Base-by-base conservation (phyloP, 2,888 invertebrate genomes). In the Drosophila nr. perissopoda region DNA sequence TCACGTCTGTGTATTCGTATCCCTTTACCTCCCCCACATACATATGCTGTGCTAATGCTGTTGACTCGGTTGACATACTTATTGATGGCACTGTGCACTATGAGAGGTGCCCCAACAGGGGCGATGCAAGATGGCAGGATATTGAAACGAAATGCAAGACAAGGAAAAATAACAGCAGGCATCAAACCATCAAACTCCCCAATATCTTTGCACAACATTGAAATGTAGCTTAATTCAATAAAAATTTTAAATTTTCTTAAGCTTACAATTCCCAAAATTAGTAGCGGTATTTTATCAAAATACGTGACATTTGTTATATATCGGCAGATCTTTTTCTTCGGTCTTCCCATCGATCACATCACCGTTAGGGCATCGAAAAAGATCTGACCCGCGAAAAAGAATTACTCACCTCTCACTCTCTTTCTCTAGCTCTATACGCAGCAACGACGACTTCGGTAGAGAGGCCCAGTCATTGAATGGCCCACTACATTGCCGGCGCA, bases 61-160 rank as follows among this genome's bases (percentile, higher is more conserved):
- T 79, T 82, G 74, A 83, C 74, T 70, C 67, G 72, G 52, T 82
- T 84, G 88, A 85, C 82, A 83, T 85, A 83, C 82, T 85, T 82
- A 82, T 85, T 74, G 82, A 85, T 82, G 73, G 68, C 76, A 76
- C 79, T 79, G 77, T 83, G 71, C 66, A 66, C 11, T 21, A 21
- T 13, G 3, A 21, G 6, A 46, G 21, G 57, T 11, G 64, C 31
- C 64, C 48, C 53, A 6, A 33, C 7, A 42, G 29, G 42, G 29
- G 21, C 25, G 63, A n/a, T 53, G 61, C 48, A 29, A 63, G 40
- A 27, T 71, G 64, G 64, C 42, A 61, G 76, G 61, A 71, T 70
- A 80, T 77, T 80, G 77, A 21, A 33, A 36, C 60, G 25, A 70
- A 70, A 76, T 76, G 66, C 81, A 78, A 51, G 21, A 7, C 46